phyloP scores from a whole-genome alignment of 2,797 vertebrate genomes.

The Mus spretus region DNA sequence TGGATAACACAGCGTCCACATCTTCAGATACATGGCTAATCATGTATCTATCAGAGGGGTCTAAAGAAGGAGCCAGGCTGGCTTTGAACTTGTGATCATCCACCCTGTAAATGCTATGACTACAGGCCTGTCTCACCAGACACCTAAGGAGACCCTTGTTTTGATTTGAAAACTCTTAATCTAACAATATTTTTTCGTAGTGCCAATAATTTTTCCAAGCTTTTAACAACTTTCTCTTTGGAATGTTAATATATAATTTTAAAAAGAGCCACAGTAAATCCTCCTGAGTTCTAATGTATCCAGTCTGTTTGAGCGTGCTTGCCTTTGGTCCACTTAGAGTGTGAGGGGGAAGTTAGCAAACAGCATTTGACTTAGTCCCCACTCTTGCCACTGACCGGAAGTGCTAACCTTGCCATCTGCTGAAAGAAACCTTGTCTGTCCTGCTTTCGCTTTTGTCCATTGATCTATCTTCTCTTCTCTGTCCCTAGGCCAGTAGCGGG shows the following conservation, averaged over 20 bases:
- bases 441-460: conserved; percentile 6
- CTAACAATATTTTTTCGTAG: conserved; percentile 24
- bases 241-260: conserved; percentile 55
- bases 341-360: conserved; percentile 37
- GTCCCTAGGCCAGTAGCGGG: neutral
- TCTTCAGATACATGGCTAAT: neutral
- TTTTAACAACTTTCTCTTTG: conserved; percentile 22
- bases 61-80: neutral
- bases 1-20: neutral
- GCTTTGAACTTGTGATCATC: neutral
- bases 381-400: conserved; percentile 10
- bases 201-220: conserved; percentile 23
- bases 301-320: conserved; percentile 29
- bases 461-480: conserved; percentile 25
- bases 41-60: neutral
- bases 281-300: neutral
- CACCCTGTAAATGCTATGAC: neutral
- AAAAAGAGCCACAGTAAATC: neutral
- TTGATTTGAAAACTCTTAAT: conserved; percentile 60
- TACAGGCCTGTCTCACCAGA: neutral
- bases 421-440: conserved; percentile 6
- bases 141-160: neutral
- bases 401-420: neutral
- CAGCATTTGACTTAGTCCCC: neutral
- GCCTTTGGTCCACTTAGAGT: neutral